Percentiles rank a stretch among this genome's conserved stretches.
Conservation (phyloP, 1,140 invertebrate species). For the Conus ventricosus region DNA sequence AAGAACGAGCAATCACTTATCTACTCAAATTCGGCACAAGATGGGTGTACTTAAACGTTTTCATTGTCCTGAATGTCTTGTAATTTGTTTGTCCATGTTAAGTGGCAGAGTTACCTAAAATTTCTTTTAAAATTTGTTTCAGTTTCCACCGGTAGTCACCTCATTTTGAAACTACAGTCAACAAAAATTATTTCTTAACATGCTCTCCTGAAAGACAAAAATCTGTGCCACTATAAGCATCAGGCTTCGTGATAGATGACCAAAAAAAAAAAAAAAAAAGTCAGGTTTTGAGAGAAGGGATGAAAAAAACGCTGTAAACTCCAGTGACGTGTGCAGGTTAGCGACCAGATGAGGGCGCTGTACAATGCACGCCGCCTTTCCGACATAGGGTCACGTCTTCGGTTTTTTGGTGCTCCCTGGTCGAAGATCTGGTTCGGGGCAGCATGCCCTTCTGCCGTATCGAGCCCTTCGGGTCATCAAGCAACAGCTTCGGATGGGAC, state of each 20-base stretch:
- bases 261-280: no score
- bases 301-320: background rate
- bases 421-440: slow-evolving; percentile 14
- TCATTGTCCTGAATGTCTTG: no score
- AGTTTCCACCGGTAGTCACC: no score
- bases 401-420: slow-evolving; percentile 18
- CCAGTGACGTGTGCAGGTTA: background rate
- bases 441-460: slow-evolving; percentile 24
- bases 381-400: slow-evolving; percentile 9
- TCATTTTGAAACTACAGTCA: no score
- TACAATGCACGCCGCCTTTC: background rate
- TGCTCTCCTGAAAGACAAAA: no score
- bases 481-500: slow-evolving; percentile 34
- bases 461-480: slow-evolving; percentile 30
- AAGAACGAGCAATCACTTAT: no score
- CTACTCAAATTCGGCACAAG: no score
- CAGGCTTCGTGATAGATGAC: no score
- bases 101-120: background rate
- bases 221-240: no score
- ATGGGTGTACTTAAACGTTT: no score
- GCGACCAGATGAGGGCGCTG: slow-evolving; percentile 8
- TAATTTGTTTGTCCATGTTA: background rate
- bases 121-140: background rate
- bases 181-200: no score
- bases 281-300: background rate